Evolutionary conservation across 2,888 invertebrate genomes (phyloP), one percentile per base, ranked within the genome.

Genomic region (Lasioglossum calceatum): DNA sequence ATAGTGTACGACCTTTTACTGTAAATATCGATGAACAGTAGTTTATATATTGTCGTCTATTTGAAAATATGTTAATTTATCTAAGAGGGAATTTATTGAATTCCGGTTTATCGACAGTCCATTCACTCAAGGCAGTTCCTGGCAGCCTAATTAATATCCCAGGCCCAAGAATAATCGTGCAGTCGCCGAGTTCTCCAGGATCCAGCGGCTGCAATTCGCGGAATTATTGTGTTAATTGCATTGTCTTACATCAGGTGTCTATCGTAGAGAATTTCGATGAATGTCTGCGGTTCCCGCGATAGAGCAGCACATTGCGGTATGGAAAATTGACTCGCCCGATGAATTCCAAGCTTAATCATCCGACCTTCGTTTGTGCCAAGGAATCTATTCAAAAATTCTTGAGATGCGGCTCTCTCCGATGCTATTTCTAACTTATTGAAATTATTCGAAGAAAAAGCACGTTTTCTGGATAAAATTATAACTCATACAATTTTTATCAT

Each of bases 171-270:
- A 87, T 82, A 86, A 74, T 79, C 79, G 61, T 32, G 58, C 39
- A 39, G 12, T 10, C 27, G 50, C 79, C 47, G 16, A 47, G 70
- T 36, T 67, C 10, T 12, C 12, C 67, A 73, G 78, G 71, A 80
- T 82, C 71, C 36, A 61, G 14, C 10, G 27, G 47, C 77, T 64
- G 47, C 71, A 82, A 87, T 87, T 82, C 64, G 82, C 61, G 71
- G 74, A 79, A 82, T 87, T 80, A 87, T 87, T 75, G 64, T 61
- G n/a, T 77, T 87, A 87, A 87, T 87, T 87, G 79, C 70, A 54
- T 87, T 86, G 82, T 77, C 87, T 86, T 86, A 82, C 71, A 73
- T 82, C 79, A 67, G 19, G 32, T 87, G 80, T 76, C 77, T 77
- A 80, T 83, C 73, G 47, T 36, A 67, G 67, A 2, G 23, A 70